Base-by-base conservation (phyloP, 2,113 vertebrate genomes). In the Halichoerus grypus region DNA sequence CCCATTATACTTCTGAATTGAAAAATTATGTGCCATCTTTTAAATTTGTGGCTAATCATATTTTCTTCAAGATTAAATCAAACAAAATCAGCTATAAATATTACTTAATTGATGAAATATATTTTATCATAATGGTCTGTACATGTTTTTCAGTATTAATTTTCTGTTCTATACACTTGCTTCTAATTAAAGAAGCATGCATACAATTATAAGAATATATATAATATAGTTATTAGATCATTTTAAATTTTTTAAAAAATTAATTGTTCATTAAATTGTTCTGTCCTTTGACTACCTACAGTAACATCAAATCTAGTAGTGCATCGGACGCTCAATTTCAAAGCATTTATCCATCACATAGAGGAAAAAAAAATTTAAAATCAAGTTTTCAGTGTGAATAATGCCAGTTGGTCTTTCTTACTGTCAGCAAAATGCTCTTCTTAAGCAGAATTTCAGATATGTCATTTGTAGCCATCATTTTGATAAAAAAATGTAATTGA, bases 401-500 rank as follows among this genome's bases (percentile, higher is more conserved):
- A 80, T 28, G 8, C 24, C 19, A 55, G 33, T 92, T 81, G 59
- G 51, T 97, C 59, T 85, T 88, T 91, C 85, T 88, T 91, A 96
- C 33, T 28, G 80, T 61, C 83, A 63, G 74, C 1, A n/a, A 97
- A 97, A 96, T 12, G 74, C 6, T 61, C 55, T 59, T 65, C 31
- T 36, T 97, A 77, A 96, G 53, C 51, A 84, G 67, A 95, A 94
- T 28, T 49, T 86, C 57, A 89, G 13, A 39, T 91, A 76, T 97
- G 96, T 98, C 39, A 93, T 95, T 91, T 96, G n/a, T 95, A 77
- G 82, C 72, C 89, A 97, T 96, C 33, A 92, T 36, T 98, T 65
- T 88, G 90, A 95, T 69, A 53, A 98, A 97, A 97, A 97, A 92
- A n/a, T 51, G 49, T 95, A 97, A 97, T 96, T 89, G 77, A 65